phyloP scores from a whole-genome alignment of 2,113 vertebrate species.

The Noctilio leporinus region DNA sequence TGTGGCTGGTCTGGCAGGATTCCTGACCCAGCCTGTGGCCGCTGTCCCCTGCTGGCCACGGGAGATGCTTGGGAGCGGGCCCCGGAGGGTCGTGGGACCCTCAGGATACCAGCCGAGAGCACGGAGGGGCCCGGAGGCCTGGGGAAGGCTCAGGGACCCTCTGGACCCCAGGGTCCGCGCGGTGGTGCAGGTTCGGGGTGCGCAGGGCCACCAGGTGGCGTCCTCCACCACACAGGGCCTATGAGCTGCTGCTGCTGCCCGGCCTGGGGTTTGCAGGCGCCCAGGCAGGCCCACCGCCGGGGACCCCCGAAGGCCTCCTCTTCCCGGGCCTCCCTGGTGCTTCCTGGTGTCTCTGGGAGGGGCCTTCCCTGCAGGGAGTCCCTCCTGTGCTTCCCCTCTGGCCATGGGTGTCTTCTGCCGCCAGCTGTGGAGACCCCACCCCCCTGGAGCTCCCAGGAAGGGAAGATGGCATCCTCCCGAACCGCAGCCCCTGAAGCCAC shows the following conservation, averaged over 20 bases:
- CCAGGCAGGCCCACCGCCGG: rapidly evolving
- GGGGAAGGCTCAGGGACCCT: neutral
- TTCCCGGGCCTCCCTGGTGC: rapidly evolving
- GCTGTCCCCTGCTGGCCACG: neutral
- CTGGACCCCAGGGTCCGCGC: neutral
- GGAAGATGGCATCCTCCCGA: no score
- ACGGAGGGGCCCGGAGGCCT: rapidly evolving
- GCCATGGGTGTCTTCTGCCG: rapidly evolving
- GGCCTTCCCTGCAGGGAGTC: rapidly evolving
- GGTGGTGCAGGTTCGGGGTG: neutral
- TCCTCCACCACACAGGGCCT: rapidly evolving
- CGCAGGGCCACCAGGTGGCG: slow-evolving; percentile 37
- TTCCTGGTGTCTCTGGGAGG: neutral
- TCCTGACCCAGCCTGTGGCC: neutral
- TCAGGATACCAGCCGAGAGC: rapidly evolving
- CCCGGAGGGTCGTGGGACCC: neutral
- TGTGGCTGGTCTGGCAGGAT: rapidly evolving
- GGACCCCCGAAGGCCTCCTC: neutral
- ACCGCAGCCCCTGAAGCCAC: rapidly evolving
- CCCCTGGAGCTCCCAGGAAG: neutral
- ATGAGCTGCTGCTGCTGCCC: rapidly evolving
- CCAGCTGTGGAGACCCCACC: neutral
- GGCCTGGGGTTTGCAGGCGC: rapidly evolving
- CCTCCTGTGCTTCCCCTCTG: neutral
- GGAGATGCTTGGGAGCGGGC: neutral